phyloP scores from a whole-genome alignment of 64 coral and sea anemone genomes.

The Stichodactyla mertensii region DNA sequence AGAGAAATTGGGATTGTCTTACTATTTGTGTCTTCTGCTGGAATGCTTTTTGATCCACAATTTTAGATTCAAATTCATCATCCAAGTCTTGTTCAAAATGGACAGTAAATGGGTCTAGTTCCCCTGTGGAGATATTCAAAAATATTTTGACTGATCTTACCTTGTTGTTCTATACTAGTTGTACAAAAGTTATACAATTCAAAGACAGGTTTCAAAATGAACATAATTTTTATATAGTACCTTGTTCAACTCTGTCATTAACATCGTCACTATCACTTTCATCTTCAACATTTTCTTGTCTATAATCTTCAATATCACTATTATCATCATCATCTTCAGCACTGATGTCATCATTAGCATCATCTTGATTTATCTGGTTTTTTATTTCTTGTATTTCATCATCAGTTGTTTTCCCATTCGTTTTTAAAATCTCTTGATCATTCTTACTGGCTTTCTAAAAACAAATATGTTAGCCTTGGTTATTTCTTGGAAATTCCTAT shows the following conservation, averaged over 20 bases:
- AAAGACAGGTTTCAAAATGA: no score
- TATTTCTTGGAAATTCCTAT: neutral
- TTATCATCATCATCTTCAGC: neutral
- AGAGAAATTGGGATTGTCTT: neutral
- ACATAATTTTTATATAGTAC: neutral
- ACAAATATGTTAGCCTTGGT: neutral
- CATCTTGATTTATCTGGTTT: neutral
- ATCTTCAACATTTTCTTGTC: neutral
- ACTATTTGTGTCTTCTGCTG: conserved; percentile 42
- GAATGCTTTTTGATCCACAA: conserved; percentile 27
- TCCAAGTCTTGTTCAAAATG: conserved; percentile 93
- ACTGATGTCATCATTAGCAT: conserved; percentile 11
- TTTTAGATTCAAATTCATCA: conserved; percentile 40
- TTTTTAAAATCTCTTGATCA: neutral
- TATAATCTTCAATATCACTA: neutral
- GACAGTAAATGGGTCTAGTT: conserved; percentile 65
- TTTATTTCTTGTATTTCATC: neutral
- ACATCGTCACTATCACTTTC: conserved; percentile 21
- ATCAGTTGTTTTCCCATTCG: neutral
- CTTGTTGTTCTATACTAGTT: no score
- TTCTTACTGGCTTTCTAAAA: conserved; percentile 15
- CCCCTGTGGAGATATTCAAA: conserved; percentile 22
- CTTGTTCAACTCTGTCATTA: neutral
- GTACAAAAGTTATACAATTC: no score
- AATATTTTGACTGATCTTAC: no score